Evolutionary conservation across 37 sponge, comb jelly and placozoan species (phyloP).

Genomic region (Halisarca cf. caerulea): DNA sequence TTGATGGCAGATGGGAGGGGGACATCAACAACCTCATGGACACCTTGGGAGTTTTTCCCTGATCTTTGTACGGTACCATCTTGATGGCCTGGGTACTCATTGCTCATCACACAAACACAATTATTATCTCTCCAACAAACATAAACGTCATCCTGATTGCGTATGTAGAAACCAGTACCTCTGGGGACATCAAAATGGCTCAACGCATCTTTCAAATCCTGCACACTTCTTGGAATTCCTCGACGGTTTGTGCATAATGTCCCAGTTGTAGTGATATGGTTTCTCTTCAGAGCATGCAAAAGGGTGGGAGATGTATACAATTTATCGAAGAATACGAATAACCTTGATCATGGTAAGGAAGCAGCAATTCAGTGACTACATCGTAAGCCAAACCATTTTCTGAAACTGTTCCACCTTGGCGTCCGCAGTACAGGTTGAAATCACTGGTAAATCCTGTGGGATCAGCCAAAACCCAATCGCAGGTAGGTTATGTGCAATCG

Average conservation of each 20-base stretch:
- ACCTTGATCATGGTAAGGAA: slow-evolving; percentile 3
- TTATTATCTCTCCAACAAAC: slow-evolving; percentile 18
- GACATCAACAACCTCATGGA: slow-evolving; percentile 13
- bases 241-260: neutral
- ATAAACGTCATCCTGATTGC: neutral
- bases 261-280: neutral
- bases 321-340: slow-evolving; percentile 24
- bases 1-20: slow-evolving; percentile 32
- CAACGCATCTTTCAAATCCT: neutral
- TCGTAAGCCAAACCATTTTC: slow-evolving; percentile 16
- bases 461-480: slow-evolving; percentile 28
- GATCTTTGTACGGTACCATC: neutral
- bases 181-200: neutral
- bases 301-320: slow-evolving; percentile 25
- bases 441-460: slow-evolving; percentile 34
- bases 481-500: too few relatives aligned
- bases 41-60: neutral
- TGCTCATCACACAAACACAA: slow-evolving; percentile 9
- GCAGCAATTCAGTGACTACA: slow-evolving; percentile 15
- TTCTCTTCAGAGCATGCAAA: neutral
- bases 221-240: neutral
- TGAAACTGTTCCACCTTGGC: neutral
- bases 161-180: neutral
- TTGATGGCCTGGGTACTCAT: neutral
- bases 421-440: slow-evolving; percentile 51